Evolutionary conservation across 2,113 vertebrate species (phyloP).

Genomic region (Strix aluco): DNA sequence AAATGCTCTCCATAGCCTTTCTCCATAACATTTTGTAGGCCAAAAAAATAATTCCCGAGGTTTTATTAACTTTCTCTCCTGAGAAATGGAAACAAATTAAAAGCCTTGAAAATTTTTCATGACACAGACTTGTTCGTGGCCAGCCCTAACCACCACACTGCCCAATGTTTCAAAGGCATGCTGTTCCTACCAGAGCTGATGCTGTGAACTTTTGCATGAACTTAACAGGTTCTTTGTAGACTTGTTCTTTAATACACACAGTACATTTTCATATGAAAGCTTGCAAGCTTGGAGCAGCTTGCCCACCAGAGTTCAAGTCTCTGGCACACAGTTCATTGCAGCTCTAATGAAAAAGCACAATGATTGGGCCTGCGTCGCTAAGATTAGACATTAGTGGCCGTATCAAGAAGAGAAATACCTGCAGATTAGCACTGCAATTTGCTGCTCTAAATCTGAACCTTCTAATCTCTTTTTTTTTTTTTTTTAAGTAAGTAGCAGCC

Average conservation of each 20-base stretch:
- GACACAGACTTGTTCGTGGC: rapidly evolving
- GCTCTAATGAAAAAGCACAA: constrained; percentile 47
- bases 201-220: not conserved
- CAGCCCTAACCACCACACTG: not conserved
- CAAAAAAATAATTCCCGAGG: rapidly evolving
- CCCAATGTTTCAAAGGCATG: not conserved
- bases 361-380: not conserved
- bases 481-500: constrained; percentile 44
- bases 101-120: not conserved
- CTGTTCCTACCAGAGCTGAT: not conserved
- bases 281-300: not conserved
- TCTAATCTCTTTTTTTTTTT: constrained; percentile 56
- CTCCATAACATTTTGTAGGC: not conserved
- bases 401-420: constrained; percentile 74
- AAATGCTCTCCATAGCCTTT: not conserved
- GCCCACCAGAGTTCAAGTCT: constrained; percentile 47
- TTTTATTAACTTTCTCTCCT: not conserved
- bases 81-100: not conserved
- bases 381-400: constrained; percentile 47
- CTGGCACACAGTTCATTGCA: constrained; percentile 48
- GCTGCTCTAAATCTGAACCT: constrained; percentile 69
- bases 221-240: not conserved
- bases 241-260: not conserved
- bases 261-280: constrained; percentile 2
- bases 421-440: constrained; percentile 72